Evolutionary conservation across 2,797 vertebrate genomes (phyloP), one percentile per base, ranked within the genome.

Genomic region (Oophaga sylvatica): DNA sequence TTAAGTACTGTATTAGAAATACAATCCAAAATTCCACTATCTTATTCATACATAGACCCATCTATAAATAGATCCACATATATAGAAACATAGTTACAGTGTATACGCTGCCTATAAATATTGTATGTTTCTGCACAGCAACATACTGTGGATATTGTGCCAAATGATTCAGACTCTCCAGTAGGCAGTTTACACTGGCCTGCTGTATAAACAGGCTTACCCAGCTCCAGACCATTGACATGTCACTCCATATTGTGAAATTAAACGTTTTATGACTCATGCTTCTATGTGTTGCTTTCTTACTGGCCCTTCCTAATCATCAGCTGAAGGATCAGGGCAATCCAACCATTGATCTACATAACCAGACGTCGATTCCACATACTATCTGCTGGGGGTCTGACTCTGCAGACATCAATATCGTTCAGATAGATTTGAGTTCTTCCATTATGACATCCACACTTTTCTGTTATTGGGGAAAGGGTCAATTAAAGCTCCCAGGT

Each of bases 231-330:
- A 26, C 56, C 80, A 76, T 56, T 15, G 59, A 65, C 63, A 67
- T 59, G 35, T 73, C 31, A 80, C 35, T 19, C 20, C 80, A 16
- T 26, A 86, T 41, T 86, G 76, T 71, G 16, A 57, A 22, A 79
- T 79, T 11, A 86, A 70, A 29, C 76, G 41, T 65, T 31, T 56
- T 57, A 78, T 86, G 84, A 86, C 77, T 67, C 63, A 31, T 60
- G 17, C 57, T 31, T 86, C 20, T 80, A 60, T 70, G 35, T 68
- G 17, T 59, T 59, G 20, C 68, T 22, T 68, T 79, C 75, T 35
- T 10, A 12, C n/a, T 67, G 76, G 45, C 31, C 31, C 84, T 65
- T 17, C 78, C 17, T 86, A 60, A 62, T 73, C 16, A 59, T 60
- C 13, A 15, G 56, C 17, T 59, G n/a, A 65, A 56, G 19, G 67